Conservation (phyloP, 2,888 invertebrate species). For the Cinara cedri region DNA sequence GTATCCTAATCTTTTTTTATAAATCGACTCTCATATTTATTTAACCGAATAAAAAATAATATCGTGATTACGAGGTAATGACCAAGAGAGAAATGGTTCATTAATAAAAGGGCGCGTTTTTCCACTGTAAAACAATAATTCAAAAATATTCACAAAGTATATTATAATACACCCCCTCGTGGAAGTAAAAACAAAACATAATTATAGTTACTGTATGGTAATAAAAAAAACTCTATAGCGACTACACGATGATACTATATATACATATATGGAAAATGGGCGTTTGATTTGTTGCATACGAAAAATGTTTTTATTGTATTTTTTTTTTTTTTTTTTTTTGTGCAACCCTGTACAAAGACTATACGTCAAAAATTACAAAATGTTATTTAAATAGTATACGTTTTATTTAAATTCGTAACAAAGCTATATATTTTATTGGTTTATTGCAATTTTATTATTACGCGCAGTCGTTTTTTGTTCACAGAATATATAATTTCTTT, state of each 20-base stretch:
- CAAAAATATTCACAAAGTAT: slow-evolving; percentile 31
- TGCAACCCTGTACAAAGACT: background rate
- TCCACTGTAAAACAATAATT: slow-evolving; percentile 31
- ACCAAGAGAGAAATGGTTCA: background rate
- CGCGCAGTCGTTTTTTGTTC: no score
- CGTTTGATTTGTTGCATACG: slow-evolving; percentile 26
- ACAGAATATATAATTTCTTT: no score
- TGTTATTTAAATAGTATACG: no score
- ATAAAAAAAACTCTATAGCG: slow-evolving; percentile 15
- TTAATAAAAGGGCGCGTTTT: background rate
- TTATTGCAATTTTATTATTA: no score
- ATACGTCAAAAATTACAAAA: slow-evolving; percentile 8
- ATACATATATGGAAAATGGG: background rate
- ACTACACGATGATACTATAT: background rate
- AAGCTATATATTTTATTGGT: no score
- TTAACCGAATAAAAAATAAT: background rate
- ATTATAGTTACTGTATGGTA: slow-evolving; percentile 14
- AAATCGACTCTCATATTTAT: background rate
- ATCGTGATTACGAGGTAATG: background rate
- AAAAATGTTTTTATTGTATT: background rate
- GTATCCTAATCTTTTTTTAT: no score
- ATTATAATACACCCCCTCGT: background rate
- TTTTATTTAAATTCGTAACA: no score
- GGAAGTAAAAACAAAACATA: slow-evolving; percentile 34
- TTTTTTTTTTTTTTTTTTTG: background rate